phyloP scores from a whole-genome alignment of 2,113 vertebrate genomes.

The Alethe diademata region DNA sequence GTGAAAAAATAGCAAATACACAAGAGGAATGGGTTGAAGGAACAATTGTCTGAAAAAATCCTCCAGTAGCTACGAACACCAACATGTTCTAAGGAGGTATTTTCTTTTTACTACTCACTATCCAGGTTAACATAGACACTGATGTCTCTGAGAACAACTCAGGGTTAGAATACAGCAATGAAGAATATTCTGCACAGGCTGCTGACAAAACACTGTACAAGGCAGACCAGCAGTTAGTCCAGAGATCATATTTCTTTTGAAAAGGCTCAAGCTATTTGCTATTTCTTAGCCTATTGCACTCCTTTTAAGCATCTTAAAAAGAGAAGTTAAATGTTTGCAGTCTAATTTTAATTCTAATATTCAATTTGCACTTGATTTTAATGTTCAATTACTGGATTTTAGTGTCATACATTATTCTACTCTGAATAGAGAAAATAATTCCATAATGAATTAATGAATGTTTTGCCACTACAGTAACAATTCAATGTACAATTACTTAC shows the following conservation, averaged over 20 bases:
- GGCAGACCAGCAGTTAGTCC: neutral
- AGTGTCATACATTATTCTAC: neutral
- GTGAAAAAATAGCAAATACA: neutral
- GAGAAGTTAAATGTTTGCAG: neutral
- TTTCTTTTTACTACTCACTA: neutral
- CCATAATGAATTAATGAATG: neutral
- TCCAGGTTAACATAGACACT: neutral
- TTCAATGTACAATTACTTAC: neutral
- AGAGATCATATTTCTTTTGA: neutral
- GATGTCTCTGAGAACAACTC: neutral
- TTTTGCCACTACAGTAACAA: neutral
- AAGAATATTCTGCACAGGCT: neutral
- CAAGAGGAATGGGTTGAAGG: neutral
- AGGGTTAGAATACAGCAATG: neutral
- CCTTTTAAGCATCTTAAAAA: neutral
- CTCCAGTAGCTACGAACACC: neutral
- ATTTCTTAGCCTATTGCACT: neutral
- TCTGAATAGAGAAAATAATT: neutral
- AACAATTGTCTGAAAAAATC: neutral
- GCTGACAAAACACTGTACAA: neutral
- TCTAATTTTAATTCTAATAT: neutral
- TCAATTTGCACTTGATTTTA: neutral
- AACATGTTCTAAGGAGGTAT: neutral
- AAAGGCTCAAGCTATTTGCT: neutral
- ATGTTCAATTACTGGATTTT: neutral